Conservation (phyloP, 2,113 vertebrate species). For the Sialia sialis region DNA sequence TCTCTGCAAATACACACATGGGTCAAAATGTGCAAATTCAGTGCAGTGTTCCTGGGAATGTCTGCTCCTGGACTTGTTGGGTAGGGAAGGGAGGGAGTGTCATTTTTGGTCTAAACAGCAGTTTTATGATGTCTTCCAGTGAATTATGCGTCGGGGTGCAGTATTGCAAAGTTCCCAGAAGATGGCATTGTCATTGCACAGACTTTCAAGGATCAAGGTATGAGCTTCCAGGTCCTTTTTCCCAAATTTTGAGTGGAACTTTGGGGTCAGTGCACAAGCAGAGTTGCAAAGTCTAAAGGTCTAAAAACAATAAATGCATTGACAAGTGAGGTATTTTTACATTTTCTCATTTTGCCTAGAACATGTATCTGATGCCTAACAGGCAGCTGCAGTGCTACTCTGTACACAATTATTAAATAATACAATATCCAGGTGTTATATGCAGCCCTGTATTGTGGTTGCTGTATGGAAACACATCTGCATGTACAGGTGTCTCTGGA, state of each 20-base stretch:
- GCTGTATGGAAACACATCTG: neutral
- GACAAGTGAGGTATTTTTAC: neutral
- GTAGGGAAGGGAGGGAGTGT: neutral
- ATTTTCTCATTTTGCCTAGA: neutral
- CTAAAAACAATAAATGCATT: neutral
- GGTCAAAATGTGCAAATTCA: neutral
- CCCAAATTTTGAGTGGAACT: neutral
- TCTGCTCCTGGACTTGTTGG: neutral
- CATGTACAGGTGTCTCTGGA: neutral
- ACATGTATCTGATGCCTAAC: neutral
- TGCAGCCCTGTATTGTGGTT: neutral
- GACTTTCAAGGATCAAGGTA: conserved; percentile 98
- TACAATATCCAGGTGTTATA: neutral
- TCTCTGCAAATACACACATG: neutral
- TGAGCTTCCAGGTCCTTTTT: neutral
- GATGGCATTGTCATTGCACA: conserved; percentile 94
- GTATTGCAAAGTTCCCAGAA: conserved; percentile 93
- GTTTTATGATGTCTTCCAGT: conserved; percentile 71
- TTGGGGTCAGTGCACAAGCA: neutral
- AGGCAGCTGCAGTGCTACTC: neutral
- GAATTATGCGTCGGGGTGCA: conserved; percentile 98
- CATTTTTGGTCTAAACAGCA: neutral
- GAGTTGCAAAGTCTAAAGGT: neutral
- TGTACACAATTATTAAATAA: neutral
- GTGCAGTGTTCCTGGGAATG: neutral